Percentiles rank a stretch among this genome's conserved stretches.
phyloP scores from a whole-genome alignment of 2,888 invertebrate species.

The Serrognathus titanus region DNA sequence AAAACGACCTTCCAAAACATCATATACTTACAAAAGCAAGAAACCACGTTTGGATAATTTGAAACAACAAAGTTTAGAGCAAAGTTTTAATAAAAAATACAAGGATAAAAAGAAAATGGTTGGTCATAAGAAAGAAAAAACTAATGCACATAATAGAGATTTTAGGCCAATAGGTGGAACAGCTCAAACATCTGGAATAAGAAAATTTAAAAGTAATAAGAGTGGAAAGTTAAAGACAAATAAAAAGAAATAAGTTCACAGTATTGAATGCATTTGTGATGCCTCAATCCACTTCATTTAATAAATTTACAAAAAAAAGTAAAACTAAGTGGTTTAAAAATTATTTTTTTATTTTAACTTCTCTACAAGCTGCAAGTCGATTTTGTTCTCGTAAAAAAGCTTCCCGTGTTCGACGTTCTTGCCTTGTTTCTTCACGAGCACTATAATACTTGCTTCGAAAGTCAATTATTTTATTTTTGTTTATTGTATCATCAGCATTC shows the following conservation, averaged over 20 bases:
- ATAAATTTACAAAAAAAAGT: constrained; percentile 12
- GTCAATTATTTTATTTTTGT: constrained; percentile 47
- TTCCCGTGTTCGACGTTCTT: constrained; percentile 55
- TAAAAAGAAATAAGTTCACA: constrained; percentile 4
- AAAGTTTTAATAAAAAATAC: background rate
- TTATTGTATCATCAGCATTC: constrained; percentile 29
- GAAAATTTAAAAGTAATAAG: constrained; percentile 8
- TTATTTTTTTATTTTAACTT: constrained; percentile 8
- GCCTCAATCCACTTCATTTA: background rate
- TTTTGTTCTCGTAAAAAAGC: constrained; percentile 39
- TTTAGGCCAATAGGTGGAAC: constrained; percentile 38
- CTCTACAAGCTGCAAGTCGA: constrained; percentile 31
- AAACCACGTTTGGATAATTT: constrained; percentile 28
- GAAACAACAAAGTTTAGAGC: background rate
- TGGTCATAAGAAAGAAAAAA: constrained; percentile 30
- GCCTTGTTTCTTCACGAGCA: constrained; percentile 62
- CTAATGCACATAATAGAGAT: constrained; percentile 37
- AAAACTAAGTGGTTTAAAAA: constrained; percentile 3
- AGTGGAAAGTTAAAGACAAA: background rate
- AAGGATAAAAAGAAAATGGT: constrained; percentile 7
- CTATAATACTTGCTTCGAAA: constrained; percentile 70
- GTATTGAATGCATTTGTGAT: background rate
- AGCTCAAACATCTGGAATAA: constrained; percentile 2
- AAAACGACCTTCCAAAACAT: constrained; percentile 29
- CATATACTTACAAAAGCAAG: constrained; percentile 33